Percentiles rank a stretch among this genome's conserved stretches.
Conservation (phyloP, 2,113 vertebrate genomes). For the Toxostoma redivivum region DNA sequence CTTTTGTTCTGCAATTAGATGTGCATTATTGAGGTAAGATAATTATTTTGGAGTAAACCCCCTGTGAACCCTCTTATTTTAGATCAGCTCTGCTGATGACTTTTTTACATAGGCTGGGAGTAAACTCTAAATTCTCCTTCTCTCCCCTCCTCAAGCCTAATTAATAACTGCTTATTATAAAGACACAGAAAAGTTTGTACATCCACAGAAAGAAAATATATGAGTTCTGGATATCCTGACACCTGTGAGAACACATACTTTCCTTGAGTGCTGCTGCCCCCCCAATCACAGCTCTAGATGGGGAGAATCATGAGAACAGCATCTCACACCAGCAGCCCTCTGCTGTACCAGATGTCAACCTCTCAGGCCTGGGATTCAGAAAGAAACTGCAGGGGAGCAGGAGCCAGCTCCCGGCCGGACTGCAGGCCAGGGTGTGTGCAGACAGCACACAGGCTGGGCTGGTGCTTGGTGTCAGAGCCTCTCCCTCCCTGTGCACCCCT, state of each 20-base stretch:
- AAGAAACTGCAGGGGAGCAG: neutral
- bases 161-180: neutral
- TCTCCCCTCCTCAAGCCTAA: accelerated
- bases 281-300: neutral
- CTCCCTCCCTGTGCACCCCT: neutral
- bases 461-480: neutral
- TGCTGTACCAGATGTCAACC: neutral
- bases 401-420: neutral
- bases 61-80: neutral
- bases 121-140: neutral
- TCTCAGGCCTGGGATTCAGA: neutral
- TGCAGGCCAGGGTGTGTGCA: neutral
- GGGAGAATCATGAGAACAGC: neutral
- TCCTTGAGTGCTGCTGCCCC: neutral
- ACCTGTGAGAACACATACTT: neutral
- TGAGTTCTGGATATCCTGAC: neutral
- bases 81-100: neutral
- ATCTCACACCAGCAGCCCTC: neutral
- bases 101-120: neutral
- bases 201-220: neutral
- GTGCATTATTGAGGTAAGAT: neutral
- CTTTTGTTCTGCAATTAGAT: neutral
- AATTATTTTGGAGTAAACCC: neutral
- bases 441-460: neutral
- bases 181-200: neutral